Evolutionary conservation across 2,888 invertebrate genomes (phyloP), one percentile per base, ranked within the genome.

Genomic region (Hemithea aestivaria): DNA sequence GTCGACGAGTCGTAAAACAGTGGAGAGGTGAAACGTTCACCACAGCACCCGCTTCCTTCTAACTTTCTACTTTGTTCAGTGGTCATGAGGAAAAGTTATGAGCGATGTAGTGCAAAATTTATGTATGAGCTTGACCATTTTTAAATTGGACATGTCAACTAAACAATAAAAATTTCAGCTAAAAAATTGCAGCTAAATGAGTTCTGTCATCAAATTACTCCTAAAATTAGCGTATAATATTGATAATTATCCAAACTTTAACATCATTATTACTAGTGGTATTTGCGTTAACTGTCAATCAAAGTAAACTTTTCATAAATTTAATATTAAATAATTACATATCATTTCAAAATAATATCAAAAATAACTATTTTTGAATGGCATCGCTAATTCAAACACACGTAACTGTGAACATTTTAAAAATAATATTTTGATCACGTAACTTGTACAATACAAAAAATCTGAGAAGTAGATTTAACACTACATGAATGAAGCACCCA

Each of bases 61-160:
- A 64, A 71, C 73, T 74, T 73, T 72, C 71, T 69, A 73, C 63
- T 62, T 58, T 60, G 62, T 62, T 61, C 53, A 33, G 51, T 51
- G 53, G 30, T 31, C 33, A 35, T 33, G 53, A 26, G 35, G 27
- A 7, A 11, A 33, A 31, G 40, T 2, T 12, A 20, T 7, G 5
- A 20, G 35, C 35, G 24, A 28, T 4, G 5, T 20, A 16, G 1
- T 10, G 10, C 7, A 26, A 1, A 27, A 5, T 7, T 27, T 0
- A 7, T 27, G n/a, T 2, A 16, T 4, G 16, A 16, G 16, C 5
- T 16, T 16, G 2, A 16, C 5, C 2, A 16, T 16, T n/a, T n/a
- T n/a, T n/a, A n/a, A n/a, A n/a, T n/a, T n/a, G n/a, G n/a, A n/a
- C n/a, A n/a, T n/a, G n/a, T n/a, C n/a, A n/a, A n/a, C n/a, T n/a